A percentile compares a stretch with the other conserved stretches of the same genome.
phyloP scores from a whole-genome alignment of 2,113 vertebrate species.

The Falco punctatus region DNA sequence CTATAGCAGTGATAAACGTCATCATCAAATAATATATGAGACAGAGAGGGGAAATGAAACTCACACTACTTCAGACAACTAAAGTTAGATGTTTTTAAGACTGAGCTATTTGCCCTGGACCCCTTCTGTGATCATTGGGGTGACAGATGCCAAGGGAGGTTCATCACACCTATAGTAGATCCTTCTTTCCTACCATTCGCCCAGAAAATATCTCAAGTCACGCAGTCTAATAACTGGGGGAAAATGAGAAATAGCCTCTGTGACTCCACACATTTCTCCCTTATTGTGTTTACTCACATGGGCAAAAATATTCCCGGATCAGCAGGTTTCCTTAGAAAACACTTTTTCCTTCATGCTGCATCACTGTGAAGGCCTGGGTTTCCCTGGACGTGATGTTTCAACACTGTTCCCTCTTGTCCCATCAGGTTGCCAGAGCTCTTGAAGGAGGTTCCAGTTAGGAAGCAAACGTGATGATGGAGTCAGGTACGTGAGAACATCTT shows the following conservation, averaged over 20 bases:
- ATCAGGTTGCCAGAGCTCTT: rapidly evolving
- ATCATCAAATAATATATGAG: neutral
- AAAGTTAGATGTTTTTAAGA: neutral
- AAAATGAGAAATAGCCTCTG: neutral
- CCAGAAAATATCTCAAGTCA: neutral
- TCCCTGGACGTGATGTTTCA: neutral
- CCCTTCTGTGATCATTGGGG: neutral
- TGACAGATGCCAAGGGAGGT: neutral
- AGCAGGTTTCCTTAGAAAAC: too few species aligned
- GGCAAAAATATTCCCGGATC: neutral
- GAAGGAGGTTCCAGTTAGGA: rapidly evolving
- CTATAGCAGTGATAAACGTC: neutral
- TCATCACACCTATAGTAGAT: neutral
- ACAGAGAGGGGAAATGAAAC: neutral
- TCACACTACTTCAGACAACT: neutral
- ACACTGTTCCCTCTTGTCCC: neutral
- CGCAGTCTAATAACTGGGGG: too few species aligned
- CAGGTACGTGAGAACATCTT: neutral
- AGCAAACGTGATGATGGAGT: neutral
- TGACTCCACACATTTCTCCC: neutral
- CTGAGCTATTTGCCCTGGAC: too few species aligned
- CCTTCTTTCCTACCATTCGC: neutral
- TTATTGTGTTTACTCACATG: rapidly evolving
- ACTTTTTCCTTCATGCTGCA: rapidly evolving
- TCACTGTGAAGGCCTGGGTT: rapidly evolving